A percentile compares a stretch with the other conserved stretches of the same genome.
Evolutionary conservation across 2,797 vertebrate genomes (phyloP).

Genomic region (Euphonia xanthogaster): DNA sequence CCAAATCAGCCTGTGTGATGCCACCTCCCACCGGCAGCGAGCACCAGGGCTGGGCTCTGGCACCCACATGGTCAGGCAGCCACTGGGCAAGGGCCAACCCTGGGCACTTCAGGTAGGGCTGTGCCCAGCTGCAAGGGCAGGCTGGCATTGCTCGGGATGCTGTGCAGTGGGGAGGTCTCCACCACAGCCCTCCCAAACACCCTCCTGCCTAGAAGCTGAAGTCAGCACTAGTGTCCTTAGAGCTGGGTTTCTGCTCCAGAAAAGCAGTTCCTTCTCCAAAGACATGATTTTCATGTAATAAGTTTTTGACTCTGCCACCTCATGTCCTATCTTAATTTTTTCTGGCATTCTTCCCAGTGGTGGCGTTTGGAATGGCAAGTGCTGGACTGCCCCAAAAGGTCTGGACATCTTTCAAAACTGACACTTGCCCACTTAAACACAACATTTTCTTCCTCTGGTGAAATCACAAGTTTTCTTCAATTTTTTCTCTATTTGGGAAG

Average conservation of each 20-base stretch:
- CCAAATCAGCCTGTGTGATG: rapidly evolving
- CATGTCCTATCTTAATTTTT: background rate
- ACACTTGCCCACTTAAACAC: background rate
- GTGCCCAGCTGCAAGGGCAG: background rate
- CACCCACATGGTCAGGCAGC: background rate
- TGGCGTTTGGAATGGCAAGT: background rate
- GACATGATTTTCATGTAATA: background rate
- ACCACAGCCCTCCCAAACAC: background rate
- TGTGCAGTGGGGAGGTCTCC: rapidly evolving
- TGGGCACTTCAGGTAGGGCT: background rate
- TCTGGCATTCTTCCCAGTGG: background rate
- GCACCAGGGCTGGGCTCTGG: background rate
- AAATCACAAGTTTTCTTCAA: background rate
- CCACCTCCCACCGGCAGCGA: background rate
- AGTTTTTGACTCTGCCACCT: background rate
- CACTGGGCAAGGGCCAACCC: background rate
- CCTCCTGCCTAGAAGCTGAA: background rate
- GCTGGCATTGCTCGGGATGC: rapidly evolving
- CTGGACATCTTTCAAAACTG: background rate
- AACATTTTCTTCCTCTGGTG: background rate
- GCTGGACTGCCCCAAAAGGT: background rate
- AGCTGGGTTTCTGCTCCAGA: background rate
- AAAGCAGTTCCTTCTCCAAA: background rate
- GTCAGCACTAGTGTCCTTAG: background rate
- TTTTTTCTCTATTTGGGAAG: background rate